phyloP scores from a whole-genome alignment of 2,797 vertebrate genomes.

The Fistularia commersonii region DNA sequence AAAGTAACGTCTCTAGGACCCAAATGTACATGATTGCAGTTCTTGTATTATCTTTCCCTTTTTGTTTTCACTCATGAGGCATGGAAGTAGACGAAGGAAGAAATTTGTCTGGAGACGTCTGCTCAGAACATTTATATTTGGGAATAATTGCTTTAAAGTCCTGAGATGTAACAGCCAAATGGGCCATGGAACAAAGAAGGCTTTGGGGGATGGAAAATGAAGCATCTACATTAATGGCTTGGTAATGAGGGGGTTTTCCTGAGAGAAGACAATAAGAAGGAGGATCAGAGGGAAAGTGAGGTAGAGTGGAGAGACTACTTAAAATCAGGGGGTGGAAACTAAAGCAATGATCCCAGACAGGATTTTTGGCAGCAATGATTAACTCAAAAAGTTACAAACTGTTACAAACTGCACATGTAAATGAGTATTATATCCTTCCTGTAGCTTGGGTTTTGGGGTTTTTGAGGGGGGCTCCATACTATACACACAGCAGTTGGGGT shows the following conservation, averaged over 20 bases:
- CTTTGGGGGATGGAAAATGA: slow-evolving; percentile 63
- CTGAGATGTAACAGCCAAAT: slow-evolving; percentile 67
- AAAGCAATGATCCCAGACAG: slow-evolving; percentile 50
- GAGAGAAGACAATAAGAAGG: slow-evolving; percentile 68
- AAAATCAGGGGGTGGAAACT: slow-evolving; percentile 54
- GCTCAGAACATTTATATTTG: slow-evolving; percentile 64
- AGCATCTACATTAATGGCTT: slow-evolving; percentile 59
- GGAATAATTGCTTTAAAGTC: slow-evolving; percentile 74
- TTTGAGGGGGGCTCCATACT: slow-evolving; percentile 35
- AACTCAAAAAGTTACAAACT: slow-evolving; percentile 31
- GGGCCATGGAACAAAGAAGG: slow-evolving; percentile 69
- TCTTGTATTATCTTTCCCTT: slow-evolving; percentile 18
- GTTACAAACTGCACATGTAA: slow-evolving; percentile 16
- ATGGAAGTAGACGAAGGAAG: slow-evolving; percentile 51
- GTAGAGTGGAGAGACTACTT: slow-evolving; percentile 40
- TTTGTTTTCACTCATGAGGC: slow-evolving; percentile 60
- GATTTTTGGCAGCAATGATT: slow-evolving; percentile 34
- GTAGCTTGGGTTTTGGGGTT: slow-evolving; percentile 39
- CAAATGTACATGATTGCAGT: background rate
- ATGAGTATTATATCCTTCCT: slow-evolving; percentile 5
- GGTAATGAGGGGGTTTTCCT: slow-evolving; percentile 79
- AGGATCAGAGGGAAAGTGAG: slow-evolving; percentile 54
- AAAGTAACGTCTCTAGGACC: slow-evolving; percentile 1
- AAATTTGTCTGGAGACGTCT: slow-evolving; percentile 57
- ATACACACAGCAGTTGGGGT: slow-evolving; percentile 25